A percentile compares a stretch with the other conserved stretches of the same genome.
These are phyloP conservation scores for Schrankia costaestrigalis DNA, from an alignment of 2,888 invertebrate species.

Conservation along the genomic window DNA sequence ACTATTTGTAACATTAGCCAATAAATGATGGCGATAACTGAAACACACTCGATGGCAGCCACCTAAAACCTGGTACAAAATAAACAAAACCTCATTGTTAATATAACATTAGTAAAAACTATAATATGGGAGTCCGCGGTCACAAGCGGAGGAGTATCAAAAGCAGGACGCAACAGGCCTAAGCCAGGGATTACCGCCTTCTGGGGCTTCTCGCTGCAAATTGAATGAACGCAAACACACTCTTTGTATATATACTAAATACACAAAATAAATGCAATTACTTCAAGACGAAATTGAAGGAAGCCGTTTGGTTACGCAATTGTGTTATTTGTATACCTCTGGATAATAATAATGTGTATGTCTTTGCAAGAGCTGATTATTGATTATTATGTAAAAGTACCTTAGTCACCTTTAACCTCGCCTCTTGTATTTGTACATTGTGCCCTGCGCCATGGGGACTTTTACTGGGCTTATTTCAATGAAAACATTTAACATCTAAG, in stretches of 20 bases:
- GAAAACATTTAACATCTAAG: background rate
- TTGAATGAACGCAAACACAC: constrained; percentile 70
- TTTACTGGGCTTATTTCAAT: too few relatives aligned
- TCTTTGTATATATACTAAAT: constrained; percentile 36
- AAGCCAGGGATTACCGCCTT: constrained; percentile 70
- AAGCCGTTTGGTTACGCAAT: constrained; percentile 21
- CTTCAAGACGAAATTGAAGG: constrained; percentile 31
- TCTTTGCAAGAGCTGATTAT: too few relatives aligned
- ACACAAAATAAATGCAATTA: constrained; percentile 50
- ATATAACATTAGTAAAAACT: constrained; percentile 30
- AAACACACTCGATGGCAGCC: too few relatives aligned
- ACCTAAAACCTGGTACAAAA: too few relatives aligned
- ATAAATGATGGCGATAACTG: too few relatives aligned
- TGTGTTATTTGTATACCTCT: too few relatives aligned
- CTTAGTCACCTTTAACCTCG: too few relatives aligned
- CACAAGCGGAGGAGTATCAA: constrained; percentile 41
- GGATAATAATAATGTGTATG: too few relatives aligned
- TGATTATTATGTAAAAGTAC: too few relatives aligned
- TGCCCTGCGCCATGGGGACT: too few relatives aligned
- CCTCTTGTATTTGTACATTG: too few relatives aligned
- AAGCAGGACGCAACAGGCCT: constrained; percentile 69
- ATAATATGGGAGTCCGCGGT: constrained; percentile 20
- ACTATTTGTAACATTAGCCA: too few relatives aligned
- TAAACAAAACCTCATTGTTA: background rate
- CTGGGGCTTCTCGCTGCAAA: constrained; percentile 72